phyloP scores from a whole-genome alignment of 2,797 vertebrate species.

The Hippoglossus hippoglossus region DNA sequence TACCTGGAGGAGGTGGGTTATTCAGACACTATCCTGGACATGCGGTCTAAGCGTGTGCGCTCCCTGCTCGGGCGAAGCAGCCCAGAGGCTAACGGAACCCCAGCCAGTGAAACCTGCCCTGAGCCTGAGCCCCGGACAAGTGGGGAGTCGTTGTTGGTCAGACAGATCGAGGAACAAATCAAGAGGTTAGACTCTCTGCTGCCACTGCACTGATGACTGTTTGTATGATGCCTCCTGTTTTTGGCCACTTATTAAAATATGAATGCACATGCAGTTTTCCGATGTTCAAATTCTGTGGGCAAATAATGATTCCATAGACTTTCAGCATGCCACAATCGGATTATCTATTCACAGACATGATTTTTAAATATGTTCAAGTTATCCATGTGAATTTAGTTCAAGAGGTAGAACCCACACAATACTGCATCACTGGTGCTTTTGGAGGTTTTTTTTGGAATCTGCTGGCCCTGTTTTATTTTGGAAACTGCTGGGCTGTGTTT shows the following conservation, averaged over 20 bases:
- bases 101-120: constrained; percentile 68
- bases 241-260: background rate
- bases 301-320: background rate
- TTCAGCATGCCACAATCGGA: background rate
- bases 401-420: no score
- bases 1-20: constrained; percentile 94
- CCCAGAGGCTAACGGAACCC: constrained; percentile 86
- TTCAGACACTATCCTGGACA: constrained; percentile 92
- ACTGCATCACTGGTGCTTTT: no score
- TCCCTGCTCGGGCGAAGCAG: constrained; percentile 90
- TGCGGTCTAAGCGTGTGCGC: constrained; percentile 91
- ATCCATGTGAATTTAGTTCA: background rate
- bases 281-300: no score
- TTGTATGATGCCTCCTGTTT: background rate
- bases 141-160: constrained; percentile 88
- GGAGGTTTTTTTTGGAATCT: no score
- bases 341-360: no score
- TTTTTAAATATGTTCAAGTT: no score
- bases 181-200: constrained; percentile 83
- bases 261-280: background rate
- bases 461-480: no score
- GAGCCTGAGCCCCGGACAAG: constrained; percentile 78
- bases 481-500: no score
- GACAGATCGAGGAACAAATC: constrained; percentile 94
- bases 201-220: no score